A percentile compares a stretch with the other conserved stretches of the same genome.
phyloP scores from a whole-genome alignment of 2,888 invertebrate genomes.

The Notodonta dromedarius region DNA sequence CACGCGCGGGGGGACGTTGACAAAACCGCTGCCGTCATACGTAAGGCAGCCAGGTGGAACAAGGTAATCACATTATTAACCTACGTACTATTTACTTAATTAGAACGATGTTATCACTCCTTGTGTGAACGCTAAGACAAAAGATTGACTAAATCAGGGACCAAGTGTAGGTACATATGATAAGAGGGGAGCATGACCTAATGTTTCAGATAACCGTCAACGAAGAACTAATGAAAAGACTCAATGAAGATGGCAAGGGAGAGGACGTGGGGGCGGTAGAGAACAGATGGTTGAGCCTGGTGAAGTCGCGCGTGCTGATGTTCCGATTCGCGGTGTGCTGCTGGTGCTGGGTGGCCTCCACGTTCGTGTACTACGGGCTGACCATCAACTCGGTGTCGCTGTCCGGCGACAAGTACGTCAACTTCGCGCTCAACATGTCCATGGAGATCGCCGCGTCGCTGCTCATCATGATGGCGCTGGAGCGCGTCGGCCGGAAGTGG shows the following conservation, averaged over 20 bases:
- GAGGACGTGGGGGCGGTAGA: conserved; percentile 16
- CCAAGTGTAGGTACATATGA: too few species aligned
- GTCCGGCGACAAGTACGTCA: conserved; percentile 89
- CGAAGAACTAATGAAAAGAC: conserved; percentile 54
- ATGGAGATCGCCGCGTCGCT: conserved; percentile 78
- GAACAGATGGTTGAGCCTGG: conserved; percentile 59
- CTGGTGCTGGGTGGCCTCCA: conserved; percentile 89
- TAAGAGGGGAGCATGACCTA: too few species aligned
- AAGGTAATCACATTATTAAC: conserved; percentile 60
- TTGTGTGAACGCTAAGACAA: too few species aligned
- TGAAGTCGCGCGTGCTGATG: conserved; percentile 60
- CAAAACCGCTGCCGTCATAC: conserved; percentile 83
- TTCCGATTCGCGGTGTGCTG: conserved; percentile 57
- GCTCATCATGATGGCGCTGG: conserved; percentile 74
- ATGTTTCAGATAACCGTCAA: conserved; percentile 53
- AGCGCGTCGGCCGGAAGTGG: conserved; percentile 68
- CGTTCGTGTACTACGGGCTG: conserved; percentile 91
- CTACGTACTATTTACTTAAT: too few species aligned
- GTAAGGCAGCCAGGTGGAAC: conserved; percentile 86
- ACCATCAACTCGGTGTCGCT: conserved; percentile 90
- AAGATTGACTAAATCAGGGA: too few species aligned
- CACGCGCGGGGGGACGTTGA: conserved; percentile 84
- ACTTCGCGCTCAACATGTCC: conserved; percentile 85
- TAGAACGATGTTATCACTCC: too few species aligned
- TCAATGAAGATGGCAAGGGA: conserved; percentile 37